A percentile compares a stretch with the other conserved stretches of the same genome.
Evolutionary conservation across 2,113 vertebrate species (phyloP).

Genomic region (Thalassarche chlororhynchos): DNA sequence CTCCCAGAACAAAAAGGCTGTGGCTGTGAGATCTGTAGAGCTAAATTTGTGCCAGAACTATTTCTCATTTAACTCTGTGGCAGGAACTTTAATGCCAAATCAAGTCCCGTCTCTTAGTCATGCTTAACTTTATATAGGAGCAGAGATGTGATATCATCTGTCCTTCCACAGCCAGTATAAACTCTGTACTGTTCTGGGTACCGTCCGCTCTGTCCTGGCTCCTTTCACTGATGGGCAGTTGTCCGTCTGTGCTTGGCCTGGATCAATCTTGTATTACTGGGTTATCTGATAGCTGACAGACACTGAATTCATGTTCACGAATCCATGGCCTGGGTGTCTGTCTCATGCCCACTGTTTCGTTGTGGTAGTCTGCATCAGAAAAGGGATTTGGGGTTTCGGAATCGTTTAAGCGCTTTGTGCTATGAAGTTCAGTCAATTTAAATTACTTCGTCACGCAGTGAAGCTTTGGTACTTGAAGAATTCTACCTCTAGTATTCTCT

Average conservation of each 20-base stretch:
- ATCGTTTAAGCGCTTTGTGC: neutral
- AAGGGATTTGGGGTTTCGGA: neutral
- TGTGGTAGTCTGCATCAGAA: neutral
- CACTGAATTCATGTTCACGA: neutral
- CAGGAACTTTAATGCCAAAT: neutral
- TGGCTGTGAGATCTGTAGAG: neutral
- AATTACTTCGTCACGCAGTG: neutral
- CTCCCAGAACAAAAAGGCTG: neutral
- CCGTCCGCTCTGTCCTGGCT: accelerated
- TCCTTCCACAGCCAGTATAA: neutral
- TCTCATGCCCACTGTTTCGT: neutral
- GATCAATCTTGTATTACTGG: neutral
- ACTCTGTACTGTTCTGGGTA: neutral
- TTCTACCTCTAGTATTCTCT: neutral
- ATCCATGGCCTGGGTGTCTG: neutral
- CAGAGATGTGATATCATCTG: neutral
- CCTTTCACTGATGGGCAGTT: neutral
- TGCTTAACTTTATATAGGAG: neutral
- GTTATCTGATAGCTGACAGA: neutral
- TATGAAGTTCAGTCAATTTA: neutral
- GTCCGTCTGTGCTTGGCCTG: neutral
- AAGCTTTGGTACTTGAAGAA: neutral
- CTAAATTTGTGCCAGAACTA: neutral
- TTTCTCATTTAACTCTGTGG: neutral
- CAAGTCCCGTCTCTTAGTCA: neutral